Evolutionary conservation across 1,140 invertebrate species (phyloP).

Genomic region (Nasonia vitripennis): DNA sequence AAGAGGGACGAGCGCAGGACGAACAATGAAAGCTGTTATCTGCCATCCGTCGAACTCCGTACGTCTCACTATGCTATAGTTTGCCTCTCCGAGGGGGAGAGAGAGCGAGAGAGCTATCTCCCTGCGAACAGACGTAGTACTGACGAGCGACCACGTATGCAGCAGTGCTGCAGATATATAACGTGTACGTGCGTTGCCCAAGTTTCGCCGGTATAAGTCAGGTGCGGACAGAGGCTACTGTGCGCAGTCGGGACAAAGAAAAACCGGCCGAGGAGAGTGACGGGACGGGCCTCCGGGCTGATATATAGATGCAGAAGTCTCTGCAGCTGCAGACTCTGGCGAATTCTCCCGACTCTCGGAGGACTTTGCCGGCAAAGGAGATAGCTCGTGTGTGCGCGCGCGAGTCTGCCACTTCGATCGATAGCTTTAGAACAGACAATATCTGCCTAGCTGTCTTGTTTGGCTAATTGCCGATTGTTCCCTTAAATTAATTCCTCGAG

Average conservation of each 20-base stretch:
- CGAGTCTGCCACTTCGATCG: background rate
- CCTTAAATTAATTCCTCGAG: background rate
- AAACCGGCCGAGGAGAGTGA: constrained; percentile 3
- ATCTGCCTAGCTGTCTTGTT: background rate
- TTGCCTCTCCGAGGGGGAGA: background rate
- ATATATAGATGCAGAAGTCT: background rate
- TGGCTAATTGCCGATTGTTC: background rate
- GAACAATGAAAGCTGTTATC: constrained; percentile 6
- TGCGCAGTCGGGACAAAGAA: background rate
- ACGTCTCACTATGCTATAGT: background rate
- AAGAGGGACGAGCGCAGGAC: background rate
- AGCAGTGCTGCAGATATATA: background rate
- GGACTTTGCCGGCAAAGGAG: background rate
- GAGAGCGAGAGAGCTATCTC: constrained; percentile 16
- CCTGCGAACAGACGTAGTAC: background rate
- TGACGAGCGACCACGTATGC: constrained; percentile 24
- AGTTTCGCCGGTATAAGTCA: constrained; percentile 9
- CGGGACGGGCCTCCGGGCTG: background rate
- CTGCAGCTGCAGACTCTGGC: background rate
- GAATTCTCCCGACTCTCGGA: background rate
- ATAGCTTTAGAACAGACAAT: background rate
- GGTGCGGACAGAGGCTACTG: background rate
- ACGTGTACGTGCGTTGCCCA: constrained; percentile 2
- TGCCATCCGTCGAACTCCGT: constrained; percentile 18
- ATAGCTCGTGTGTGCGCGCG: background rate